Conservation (phyloP, 2,888 invertebrate species). For the Leucophenga maculata region DNA sequence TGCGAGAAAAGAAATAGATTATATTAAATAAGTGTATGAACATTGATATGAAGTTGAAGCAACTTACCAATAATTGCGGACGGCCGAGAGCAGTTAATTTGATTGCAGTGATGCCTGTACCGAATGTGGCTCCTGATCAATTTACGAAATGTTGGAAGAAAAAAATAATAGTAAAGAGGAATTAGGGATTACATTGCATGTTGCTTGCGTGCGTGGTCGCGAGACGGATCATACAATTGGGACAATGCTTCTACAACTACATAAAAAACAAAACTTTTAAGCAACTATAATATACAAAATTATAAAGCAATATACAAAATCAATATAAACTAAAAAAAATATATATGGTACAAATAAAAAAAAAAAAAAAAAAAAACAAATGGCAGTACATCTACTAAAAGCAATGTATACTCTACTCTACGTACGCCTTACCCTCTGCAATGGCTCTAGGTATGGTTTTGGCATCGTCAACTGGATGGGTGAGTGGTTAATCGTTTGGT, state of each 20-base stretch:
- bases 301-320: constrained; percentile 31
- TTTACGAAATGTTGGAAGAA: constrained; percentile 48
- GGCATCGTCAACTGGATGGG: constrained; percentile 59
- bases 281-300: constrained; percentile 15
- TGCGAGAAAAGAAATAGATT: constrained; percentile 24
- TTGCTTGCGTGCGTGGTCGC: too few relatives aligned
- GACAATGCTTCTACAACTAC: background rate
- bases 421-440: constrained; percentile 60
- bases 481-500: constrained; percentile 6
- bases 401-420: constrained; percentile 22
- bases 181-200: too few relatives aligned
- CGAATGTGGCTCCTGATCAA: constrained; percentile 86
- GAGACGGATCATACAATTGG: too few relatives aligned
- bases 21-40: background rate
- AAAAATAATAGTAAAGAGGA: background rate
- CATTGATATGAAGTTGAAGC: background rate
- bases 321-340: constrained; percentile 16
- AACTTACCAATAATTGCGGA: constrained; percentile 90
- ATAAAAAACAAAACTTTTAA: background rate
- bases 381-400: background rate
- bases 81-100: constrained; percentile 98
- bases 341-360: constrained; percentile 27
- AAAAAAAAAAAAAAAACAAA: constrained; percentile 11
- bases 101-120: constrained; percentile 96
- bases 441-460: constrained; percentile 58